phyloP scores from a whole-genome alignment of 2,888 invertebrate genomes.

The Lycia hirtaria region DNA sequence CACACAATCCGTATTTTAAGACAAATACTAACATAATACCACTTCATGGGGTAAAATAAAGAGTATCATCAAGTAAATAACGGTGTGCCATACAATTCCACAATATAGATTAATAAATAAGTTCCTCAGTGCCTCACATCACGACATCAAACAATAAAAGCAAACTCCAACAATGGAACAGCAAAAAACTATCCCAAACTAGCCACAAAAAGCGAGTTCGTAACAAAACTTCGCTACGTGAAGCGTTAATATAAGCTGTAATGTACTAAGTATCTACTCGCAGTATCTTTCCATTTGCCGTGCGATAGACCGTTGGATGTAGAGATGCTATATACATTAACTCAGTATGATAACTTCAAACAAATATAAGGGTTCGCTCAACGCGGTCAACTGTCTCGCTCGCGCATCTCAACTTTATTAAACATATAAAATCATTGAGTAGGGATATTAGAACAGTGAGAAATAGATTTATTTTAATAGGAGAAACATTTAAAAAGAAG shows the following conservation, averaged over 20 bases:
- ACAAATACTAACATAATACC: too few relatives aligned
- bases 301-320: conserved; percentile 16
- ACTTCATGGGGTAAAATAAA: too few relatives aligned
- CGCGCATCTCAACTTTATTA: too few relatives aligned
- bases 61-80: too few relatives aligned
- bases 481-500: too few relatives aligned
- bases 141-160: conserved; percentile 5
- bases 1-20: too few relatives aligned
- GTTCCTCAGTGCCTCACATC: background rate
- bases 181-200: conserved; percentile 19
- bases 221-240: conserved; percentile 42
- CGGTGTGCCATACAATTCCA: too few relatives aligned
- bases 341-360: background rate
- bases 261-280: conserved; percentile 33
- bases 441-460: too few relatives aligned
- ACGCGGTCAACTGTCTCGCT: too few relatives aligned
- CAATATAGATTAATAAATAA: background rate
- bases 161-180: conserved; percentile 12
- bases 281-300: conserved; percentile 58
- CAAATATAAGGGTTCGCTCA: background rate
- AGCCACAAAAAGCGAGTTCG: conserved; percentile 28
- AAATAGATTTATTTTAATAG: too few relatives aligned
- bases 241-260: conserved; percentile 53
- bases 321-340: background rate
- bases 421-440: too few relatives aligned